Percentiles rank a stretch among this genome's conserved stretches.
phyloP scores from a whole-genome alignment of 2,797 vertebrate genomes.

The Rhinatrema bivittatum region DNA sequence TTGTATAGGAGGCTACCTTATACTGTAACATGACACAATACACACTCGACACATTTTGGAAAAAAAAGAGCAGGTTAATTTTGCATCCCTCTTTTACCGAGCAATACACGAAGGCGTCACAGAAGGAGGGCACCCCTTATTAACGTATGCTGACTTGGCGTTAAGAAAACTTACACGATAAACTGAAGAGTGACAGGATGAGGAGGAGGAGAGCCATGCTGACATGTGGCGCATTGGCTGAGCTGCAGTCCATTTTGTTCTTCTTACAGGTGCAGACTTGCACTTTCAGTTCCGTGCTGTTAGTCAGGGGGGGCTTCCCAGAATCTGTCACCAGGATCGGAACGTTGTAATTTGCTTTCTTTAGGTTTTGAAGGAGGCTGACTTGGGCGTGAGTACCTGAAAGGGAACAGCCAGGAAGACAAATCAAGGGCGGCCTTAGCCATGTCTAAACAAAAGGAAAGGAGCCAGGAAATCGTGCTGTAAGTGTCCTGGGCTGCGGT shows the following conservation, averaged over 20 bases:
- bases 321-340: conserved; percentile 91
- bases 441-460: no score
- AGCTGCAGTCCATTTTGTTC: conserved; percentile 89
- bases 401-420: conserved; percentile 9
- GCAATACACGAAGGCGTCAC: background rate
- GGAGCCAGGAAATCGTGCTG: no score
- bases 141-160: no score
- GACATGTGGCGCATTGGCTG: conserved; percentile 52
- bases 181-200: conserved; percentile 59
- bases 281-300: conserved; percentile 86
- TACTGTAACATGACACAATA: no score
- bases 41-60: no score
- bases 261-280: conserved; percentile 96
- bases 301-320: conserved; percentile 82
- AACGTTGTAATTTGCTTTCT: conserved; percentile 92
- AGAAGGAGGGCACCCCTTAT: background rate
- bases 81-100: no score
- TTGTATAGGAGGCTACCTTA: no score
- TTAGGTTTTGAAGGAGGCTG: conserved; percentile 82
- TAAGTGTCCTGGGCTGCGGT: no score
- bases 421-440: no score
- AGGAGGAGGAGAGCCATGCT: conserved; percentile 48
- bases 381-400: conserved; percentile 89
- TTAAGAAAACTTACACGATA: conserved; percentile 67
- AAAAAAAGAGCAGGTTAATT: no score